These are phyloP conservation scores for Pygmarrhopalites habei DNA, from an alignment of 1,140 invertebrate species.

Conservation along the genomic window DNA sequence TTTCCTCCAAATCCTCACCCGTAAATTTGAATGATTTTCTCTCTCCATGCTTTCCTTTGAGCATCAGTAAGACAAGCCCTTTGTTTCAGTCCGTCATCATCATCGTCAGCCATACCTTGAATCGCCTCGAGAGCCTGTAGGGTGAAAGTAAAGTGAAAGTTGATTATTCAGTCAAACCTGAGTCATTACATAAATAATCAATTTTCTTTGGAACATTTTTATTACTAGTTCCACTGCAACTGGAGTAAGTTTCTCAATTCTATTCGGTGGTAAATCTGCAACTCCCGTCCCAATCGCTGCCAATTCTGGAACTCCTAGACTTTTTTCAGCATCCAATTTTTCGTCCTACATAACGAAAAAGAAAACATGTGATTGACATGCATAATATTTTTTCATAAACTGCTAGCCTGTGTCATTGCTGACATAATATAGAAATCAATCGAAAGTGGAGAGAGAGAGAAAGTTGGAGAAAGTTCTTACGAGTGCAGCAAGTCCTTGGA, in stretches of 20 bases:
- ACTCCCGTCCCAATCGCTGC: slow-evolving; percentile 33
- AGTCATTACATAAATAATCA: no score
- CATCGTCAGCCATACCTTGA: slow-evolving; percentile 35
- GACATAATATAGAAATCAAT: no score
- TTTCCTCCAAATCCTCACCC: no score
- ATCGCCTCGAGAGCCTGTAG: slow-evolving; percentile 30
- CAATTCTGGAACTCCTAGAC: slow-evolving; percentile 29
- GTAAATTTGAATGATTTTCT: slow-evolving; percentile 30
- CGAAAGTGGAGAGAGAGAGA: no score
- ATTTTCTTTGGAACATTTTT: no score
- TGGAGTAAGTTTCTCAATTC: slow-evolving; percentile 28
- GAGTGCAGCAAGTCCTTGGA: slow-evolving; percentile 34
- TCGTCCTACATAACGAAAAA: slow-evolving; percentile 10
- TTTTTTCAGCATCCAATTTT: slow-evolving; percentile 1
- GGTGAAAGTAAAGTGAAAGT: no score
- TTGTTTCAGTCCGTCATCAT: slow-evolving; percentile 33
- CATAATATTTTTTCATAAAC: no score
- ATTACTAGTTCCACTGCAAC: slow-evolving; percentile 37
- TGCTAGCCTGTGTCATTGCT: no score
- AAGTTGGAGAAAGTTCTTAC: no score
- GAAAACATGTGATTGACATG: no score
- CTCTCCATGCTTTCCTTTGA: slow-evolving; percentile 33
- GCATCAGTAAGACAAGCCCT: slow-evolving; percentile 30
- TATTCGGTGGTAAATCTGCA: slow-evolving; percentile 27
- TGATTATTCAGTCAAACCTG: no score